A percentile compares a stretch with the other conserved stretches of the same genome.
Conservation (phyloP, 2,113 vertebrate genomes). For the Barbus barbus region DNA sequence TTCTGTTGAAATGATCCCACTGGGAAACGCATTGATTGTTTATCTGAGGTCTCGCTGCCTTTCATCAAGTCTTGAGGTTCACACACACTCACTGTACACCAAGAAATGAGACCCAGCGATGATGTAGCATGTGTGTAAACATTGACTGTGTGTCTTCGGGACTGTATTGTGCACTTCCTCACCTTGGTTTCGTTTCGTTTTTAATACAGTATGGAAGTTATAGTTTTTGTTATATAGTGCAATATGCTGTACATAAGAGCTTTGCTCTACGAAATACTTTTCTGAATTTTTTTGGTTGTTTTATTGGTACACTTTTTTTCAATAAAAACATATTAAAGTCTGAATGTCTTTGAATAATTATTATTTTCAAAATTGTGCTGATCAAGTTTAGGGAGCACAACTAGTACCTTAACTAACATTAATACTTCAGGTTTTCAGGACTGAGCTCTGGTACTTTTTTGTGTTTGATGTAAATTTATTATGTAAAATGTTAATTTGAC, state of each 20-base stretch:
- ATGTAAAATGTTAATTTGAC: not conserved
- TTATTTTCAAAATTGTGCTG: not conserved
- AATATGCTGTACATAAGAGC: slow-evolving; percentile 84
- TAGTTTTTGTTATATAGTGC: slow-evolving; percentile 81
- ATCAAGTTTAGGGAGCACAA: no score
- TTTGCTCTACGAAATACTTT: slow-evolving; percentile 79
- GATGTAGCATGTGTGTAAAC: slow-evolving; percentile 86
- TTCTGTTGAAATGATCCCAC: not conserved
- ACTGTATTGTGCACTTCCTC: slow-evolving; percentile 81
- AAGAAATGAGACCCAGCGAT: slow-evolving; percentile 82
- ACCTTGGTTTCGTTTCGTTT: slow-evolving; percentile 67
- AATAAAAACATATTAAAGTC: slow-evolving; percentile 79
- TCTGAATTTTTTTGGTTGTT: slow-evolving; percentile 71
- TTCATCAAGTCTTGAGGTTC: slow-evolving; percentile 79
- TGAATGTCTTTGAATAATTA: slow-evolving; percentile 32
- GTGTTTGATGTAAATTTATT: not conserved
- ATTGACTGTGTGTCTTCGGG: slow-evolving; percentile 83
- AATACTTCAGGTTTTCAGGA: not conserved
- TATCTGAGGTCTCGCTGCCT: not conserved
- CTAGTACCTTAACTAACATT: not conserved
- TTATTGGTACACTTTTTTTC: slow-evolving; percentile 80
- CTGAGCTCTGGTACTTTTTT: not conserved
- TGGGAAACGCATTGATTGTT: slow-evolving; percentile 48
- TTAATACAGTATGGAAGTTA: slow-evolving; percentile 76
- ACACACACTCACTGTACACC: slow-evolving; percentile 81